phyloP scores from a whole-genome alignment of 2,797 vertebrate genomes.

The Cetoscarus ocellatus region DNA sequence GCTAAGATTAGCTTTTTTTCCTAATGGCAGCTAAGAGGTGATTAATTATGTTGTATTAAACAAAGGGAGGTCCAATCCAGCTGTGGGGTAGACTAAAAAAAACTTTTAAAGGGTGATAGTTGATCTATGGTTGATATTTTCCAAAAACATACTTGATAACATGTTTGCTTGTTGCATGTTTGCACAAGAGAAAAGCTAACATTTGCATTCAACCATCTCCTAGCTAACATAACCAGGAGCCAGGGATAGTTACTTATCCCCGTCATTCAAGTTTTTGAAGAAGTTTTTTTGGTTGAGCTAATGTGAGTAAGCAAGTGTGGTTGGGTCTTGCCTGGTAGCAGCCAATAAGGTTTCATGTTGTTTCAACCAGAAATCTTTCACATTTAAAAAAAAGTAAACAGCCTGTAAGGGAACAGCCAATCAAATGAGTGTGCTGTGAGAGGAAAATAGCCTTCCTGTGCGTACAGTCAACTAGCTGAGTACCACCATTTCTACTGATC shows the following conservation, averaged over 20 bases:
- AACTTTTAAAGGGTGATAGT: too few relatives aligned
- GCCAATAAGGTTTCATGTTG: background rate
- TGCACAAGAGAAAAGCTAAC: background rate
- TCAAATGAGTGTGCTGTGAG: background rate
- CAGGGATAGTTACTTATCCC: too few relatives aligned
- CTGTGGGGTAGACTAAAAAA: too few relatives aligned
- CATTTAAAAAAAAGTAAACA: too few relatives aligned
- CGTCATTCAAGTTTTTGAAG: too few relatives aligned
- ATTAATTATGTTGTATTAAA: too few relatives aligned
- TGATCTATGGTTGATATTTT: too few relatives aligned
- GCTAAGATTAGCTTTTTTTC: too few relatives aligned
- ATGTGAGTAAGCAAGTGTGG: background rate
- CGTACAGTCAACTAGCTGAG: constrained; percentile 16
- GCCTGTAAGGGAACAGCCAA: background rate
- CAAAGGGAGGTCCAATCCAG: too few relatives aligned
- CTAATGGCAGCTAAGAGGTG: too few relatives aligned
- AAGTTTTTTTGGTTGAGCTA: background rate
- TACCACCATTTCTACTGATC: constrained; percentile 29
- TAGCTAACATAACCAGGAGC: background rate
- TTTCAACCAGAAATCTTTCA: background rate
- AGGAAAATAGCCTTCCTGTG: background rate
- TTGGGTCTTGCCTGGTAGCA: background rate
- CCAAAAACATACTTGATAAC: background rate
- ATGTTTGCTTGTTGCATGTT: too few relatives aligned
- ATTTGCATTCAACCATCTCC: background rate